Conservation (phyloP, 2,888 invertebrate genomes). For the Ceraclea dissimilis region DNA sequence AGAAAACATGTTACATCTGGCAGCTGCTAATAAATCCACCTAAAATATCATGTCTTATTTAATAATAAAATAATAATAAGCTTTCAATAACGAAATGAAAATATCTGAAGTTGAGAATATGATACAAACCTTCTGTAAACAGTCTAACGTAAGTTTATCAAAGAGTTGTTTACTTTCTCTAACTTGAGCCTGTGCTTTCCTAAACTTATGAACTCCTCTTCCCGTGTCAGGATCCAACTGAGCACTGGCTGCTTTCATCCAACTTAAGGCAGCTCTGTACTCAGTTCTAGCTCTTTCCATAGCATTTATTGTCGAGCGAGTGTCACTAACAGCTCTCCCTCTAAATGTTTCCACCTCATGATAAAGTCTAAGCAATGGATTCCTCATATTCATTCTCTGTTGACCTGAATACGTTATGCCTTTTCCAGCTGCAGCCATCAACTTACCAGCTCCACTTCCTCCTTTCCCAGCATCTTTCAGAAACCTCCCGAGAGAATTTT, state of each 20-base stretch:
- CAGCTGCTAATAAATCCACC: slow-evolving; percentile 95
- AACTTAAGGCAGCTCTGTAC: slow-evolving; percentile 88
- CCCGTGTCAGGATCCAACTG: slow-evolving; percentile 96
- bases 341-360: slow-evolving; percentile 97
- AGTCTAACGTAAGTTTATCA: slow-evolving; percentile 90
- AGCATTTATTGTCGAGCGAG: slow-evolving; percentile 77
- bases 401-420: slow-evolving; percentile 84
- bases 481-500: slow-evolving; percentile 89
- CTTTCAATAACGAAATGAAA: not conserved
- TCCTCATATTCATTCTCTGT: slow-evolving; percentile 79
- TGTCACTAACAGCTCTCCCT: slow-evolving; percentile 89
- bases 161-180: slow-evolving; percentile 77
- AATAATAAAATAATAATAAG: slow-evolving; percentile 3
- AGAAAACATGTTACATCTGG: slow-evolving; percentile 97
- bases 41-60: slow-evolving; percentile 27
- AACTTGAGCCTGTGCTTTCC: slow-evolving; percentile 80
- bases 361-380: slow-evolving; percentile 80
- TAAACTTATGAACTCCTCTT: slow-evolving; percentile 89
- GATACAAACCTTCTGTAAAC: slow-evolving; percentile 93
- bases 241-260: slow-evolving; percentile 98
- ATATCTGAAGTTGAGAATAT: too few relatives aligned
- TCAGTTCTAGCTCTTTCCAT: slow-evolving; percentile 96
- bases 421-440: slow-evolving; percentile 63
- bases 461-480: slow-evolving; percentile 88
- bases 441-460: slow-evolving; percentile 67